Conservation (phyloP, 2,797 vertebrate genomes). For the Poecilia wingei region DNA sequence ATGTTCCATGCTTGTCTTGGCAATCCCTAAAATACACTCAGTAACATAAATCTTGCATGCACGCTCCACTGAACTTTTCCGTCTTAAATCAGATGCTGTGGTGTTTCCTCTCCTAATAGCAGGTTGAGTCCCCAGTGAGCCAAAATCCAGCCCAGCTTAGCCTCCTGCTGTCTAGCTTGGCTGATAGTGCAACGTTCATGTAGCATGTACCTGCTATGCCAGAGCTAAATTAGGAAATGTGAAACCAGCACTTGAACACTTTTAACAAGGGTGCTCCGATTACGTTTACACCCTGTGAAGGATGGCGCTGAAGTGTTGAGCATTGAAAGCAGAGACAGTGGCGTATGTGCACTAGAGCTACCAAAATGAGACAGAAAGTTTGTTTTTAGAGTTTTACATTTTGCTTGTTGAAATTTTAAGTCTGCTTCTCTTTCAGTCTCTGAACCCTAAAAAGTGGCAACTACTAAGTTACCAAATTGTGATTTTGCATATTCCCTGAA, state of each 20-base stretch:
- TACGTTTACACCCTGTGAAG: slow-evolving; percentile 45
- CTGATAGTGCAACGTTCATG: slow-evolving; percentile 67
- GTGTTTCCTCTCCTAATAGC: slow-evolving; percentile 63
- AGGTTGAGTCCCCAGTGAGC: slow-evolving; percentile 66
- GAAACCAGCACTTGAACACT: slow-evolving; percentile 67
- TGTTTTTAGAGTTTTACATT: slow-evolving; percentile 15
- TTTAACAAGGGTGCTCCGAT: slow-evolving; percentile 56
- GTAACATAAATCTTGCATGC: slow-evolving; percentile 47
- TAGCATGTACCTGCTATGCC: slow-evolving; percentile 60
- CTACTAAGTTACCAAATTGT: slow-evolving; percentile 36
- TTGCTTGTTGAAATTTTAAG: background rate
- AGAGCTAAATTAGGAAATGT: slow-evolving; percentile 64
- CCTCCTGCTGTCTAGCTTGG: slow-evolving; percentile 65
- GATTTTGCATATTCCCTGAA: slow-evolving; percentile 37
- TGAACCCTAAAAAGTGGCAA: slow-evolving; percentile 43
- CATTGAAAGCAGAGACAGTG: slow-evolving; percentile 53
- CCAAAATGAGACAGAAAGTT: slow-evolving; percentile 27
- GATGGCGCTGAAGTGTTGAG: slow-evolving; percentile 45
- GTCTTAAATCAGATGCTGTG: slow-evolving; percentile 56
- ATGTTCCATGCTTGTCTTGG: slow-evolving; percentile 54
- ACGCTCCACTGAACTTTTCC: slow-evolving; percentile 47
- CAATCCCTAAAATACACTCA: slow-evolving; percentile 40
- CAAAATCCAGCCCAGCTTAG: slow-evolving; percentile 58
- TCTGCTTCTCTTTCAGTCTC: slow-evolving; percentile 16
- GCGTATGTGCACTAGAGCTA: slow-evolving; percentile 24